Percentiles rank a stretch among this genome's conserved stretches.
phyloP scores from a whole-genome alignment of 1,140 invertebrate species.

The Sitobion miscanthi region DNA sequence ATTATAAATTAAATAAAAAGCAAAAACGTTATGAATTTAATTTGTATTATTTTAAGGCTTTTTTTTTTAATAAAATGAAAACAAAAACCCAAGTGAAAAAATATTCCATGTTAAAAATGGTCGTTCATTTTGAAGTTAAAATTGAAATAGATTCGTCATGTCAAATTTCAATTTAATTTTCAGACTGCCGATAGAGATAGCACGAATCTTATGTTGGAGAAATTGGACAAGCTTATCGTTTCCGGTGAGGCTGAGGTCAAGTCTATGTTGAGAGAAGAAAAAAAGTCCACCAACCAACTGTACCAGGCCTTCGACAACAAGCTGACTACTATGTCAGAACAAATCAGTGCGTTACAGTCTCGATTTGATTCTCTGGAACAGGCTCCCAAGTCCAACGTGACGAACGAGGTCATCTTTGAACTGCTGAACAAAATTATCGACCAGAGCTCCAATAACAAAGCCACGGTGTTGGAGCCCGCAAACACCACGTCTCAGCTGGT shows the following conservation, averaged over 20 bases:
- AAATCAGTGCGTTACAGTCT: neutral
- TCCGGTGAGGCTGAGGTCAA: neutral
- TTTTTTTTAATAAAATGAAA: neutral
- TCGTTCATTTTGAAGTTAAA: neutral
- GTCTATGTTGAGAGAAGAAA: neutral
- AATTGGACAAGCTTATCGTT: neutral
- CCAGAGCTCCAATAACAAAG: neutral
- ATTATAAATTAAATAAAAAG: neutral
- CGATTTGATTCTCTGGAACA: neutral
- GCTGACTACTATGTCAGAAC: neutral
- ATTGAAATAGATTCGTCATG: neutral
- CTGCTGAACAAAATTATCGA: neutral
- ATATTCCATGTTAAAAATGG: neutral
- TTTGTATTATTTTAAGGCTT: neutral
- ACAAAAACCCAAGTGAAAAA: neutral
- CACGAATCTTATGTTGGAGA: neutral
- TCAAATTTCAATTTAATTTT: neutral
- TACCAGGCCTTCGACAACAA: constrained; percentile 14
- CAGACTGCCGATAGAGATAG: neutral
- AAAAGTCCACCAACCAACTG: neutral
- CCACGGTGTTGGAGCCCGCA: neutral
- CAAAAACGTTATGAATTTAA: too few relatives aligned
- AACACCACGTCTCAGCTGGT: constrained; percentile 21
- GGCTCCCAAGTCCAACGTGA: neutral
- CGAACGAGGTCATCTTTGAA: constrained; percentile 34